Evolutionary conservation across 2,888 invertebrate genomes (phyloP).

Genomic region (Melitaea athalia): DNA sequence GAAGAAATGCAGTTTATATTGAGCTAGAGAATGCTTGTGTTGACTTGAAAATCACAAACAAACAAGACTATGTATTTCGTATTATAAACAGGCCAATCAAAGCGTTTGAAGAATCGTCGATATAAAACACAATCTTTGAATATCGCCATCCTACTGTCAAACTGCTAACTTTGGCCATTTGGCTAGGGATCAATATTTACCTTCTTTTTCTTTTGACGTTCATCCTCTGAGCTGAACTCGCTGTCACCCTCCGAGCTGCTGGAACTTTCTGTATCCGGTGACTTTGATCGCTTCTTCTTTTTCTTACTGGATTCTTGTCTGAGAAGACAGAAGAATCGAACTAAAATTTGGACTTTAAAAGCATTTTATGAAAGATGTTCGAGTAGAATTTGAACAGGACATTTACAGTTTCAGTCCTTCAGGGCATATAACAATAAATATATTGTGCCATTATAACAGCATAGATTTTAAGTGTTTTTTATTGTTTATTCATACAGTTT

Average conservation of each 20-base stretch:
- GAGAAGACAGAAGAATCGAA: background rate
- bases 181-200: slow-evolving; percentile 52
- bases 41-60: slow-evolving; percentile 14
- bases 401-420: no score
- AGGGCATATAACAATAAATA: no score
- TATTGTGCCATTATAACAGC: no score
- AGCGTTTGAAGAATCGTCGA: slow-evolving; percentile 1
- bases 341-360: background rate
- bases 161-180: slow-evolving; percentile 30
- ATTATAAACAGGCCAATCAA: slow-evolving; percentile 10
- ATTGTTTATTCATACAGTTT: no score
- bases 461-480: no score
- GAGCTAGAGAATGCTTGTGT: slow-evolving; percentile 9
- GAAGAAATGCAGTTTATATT: slow-evolving; percentile 12
- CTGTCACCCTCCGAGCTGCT: slow-evolving; percentile 68
- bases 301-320: slow-evolving; percentile 76
- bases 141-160: slow-evolving; percentile 34
- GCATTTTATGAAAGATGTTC: background rate
- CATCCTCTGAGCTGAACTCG: slow-evolving; percentile 67
- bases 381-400: background rate
- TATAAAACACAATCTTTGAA: slow-evolving; percentile 47
- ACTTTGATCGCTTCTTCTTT: slow-evolving; percentile 83
- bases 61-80: slow-evolving; percentile 22
- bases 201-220: slow-evolving; percentile 71
- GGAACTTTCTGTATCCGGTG: slow-evolving; percentile 77